Percentiles rank a stretch among this genome's conserved stretches.
phyloP scores from a whole-genome alignment of 1,140 invertebrate species.

The Polypedilum vanderplanki region DNA sequence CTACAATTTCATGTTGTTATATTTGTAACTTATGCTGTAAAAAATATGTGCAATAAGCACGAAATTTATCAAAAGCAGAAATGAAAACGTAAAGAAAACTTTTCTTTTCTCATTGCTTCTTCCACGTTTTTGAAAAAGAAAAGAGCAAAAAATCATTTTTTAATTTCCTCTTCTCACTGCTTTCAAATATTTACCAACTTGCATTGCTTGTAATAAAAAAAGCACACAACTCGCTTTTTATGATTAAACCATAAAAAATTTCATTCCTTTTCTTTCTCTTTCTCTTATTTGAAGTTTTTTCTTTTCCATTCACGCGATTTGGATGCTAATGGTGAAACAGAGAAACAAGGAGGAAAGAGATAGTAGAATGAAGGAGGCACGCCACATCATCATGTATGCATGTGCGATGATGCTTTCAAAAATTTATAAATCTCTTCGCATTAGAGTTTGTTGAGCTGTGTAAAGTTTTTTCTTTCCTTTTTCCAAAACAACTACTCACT shows the following conservation, averaged over 20 bases:
- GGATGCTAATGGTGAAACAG: constrained; percentile 2
- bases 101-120: too few species aligned
- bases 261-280: not conserved
- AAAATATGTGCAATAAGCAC: too few species aligned
- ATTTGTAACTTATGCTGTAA: too few species aligned
- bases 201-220: not conserved
- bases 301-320: not conserved
- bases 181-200: constrained; percentile 14
- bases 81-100: too few species aligned
- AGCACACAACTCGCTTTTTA: constrained; percentile 5
- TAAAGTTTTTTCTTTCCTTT: not conserved
- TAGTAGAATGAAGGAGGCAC: constrained; percentile 12
- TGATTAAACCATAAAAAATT: constrained; percentile 20
- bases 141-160: not conserved
- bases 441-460: constrained; percentile 16
- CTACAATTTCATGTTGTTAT: too few species aligned
- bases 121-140: not conserved
- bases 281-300: not conserved
- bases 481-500: not conserved
- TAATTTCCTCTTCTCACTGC: constrained; percentile 9
- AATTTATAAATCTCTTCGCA: constrained; percentile 24
- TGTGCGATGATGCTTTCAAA: constrained; percentile 1
- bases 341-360: not conserved
- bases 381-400: constrained; percentile 22
- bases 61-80: too few species aligned